phyloP scores from a whole-genome alignment of 2,797 vertebrate species.

The Cephalopachus bancanus region DNA sequence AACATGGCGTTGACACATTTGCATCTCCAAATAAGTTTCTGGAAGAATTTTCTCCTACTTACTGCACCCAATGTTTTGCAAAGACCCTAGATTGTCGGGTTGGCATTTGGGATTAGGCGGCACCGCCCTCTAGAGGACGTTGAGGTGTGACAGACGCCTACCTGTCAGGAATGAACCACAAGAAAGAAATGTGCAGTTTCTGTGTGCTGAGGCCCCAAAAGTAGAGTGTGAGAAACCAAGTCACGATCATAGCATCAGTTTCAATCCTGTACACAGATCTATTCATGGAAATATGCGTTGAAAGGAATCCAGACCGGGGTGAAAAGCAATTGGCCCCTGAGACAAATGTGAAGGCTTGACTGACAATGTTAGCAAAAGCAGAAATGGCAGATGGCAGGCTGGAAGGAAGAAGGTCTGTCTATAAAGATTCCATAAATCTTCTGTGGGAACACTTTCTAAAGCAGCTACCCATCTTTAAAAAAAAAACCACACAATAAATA shows the following conservation, averaged over 20 bases:
- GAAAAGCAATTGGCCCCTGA: background rate
- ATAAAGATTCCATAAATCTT: background rate
- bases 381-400: background rate
- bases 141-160: background rate
- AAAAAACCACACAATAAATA: background rate
- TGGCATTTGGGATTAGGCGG: conserved; percentile 43
- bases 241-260: background rate
- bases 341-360: background rate
- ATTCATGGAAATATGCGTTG: background rate
- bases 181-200: background rate
- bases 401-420: background rate
- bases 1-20: conserved; percentile 6
- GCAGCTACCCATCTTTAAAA: background rate
- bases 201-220: background rate
- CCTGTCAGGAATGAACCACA: fast-evolving
- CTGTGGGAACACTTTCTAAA: background rate
- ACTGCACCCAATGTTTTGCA: background rate
- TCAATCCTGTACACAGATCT: background rate
- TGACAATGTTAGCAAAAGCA: background rate
- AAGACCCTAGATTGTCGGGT: background rate
- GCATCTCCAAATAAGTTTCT: conserved; percentile 9
- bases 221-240: background rate
- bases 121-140: conserved; percentile 68
- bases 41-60: background rate
- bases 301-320: background rate